These are phyloP conservation scores for Drosophila ohnishii DNA, from an alignment of 1,140 invertebrate species.

Conservation along the genomic window DNA sequence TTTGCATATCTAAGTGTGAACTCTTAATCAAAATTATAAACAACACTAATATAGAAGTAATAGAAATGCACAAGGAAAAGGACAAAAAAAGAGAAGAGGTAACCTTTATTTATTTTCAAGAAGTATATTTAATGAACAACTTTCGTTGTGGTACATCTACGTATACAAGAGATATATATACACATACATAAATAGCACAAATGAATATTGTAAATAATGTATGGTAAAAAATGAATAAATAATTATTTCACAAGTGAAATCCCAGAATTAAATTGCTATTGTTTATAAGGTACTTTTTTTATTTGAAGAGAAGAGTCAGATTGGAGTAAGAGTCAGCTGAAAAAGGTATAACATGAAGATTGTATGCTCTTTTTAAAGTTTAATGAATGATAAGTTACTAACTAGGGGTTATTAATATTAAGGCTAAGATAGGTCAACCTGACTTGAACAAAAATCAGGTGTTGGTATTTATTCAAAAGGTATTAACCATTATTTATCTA, in stretches of 20 bases:
- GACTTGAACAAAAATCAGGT: background rate
- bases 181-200: constrained; percentile 54
- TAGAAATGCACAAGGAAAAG: constrained; percentile 15
- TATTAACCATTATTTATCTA: too few relatives aligned
- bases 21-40: constrained; percentile 68
- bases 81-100: constrained; percentile 19
- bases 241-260: constrained; percentile 48
- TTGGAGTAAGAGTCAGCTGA: background rate
- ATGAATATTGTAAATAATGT: constrained; percentile 74
- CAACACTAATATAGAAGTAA: constrained; percentile 25
- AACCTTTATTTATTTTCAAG: constrained; percentile 58
- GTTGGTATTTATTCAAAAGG: background rate
- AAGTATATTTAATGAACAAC: constrained; percentile 30
- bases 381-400: accelerated
- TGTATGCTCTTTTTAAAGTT: background rate
- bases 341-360: background rate
- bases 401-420: background rate
- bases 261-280: background rate
- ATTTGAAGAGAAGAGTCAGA: background rate
- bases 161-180: constrained; percentile 47
- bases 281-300: background rate
- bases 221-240: constrained; percentile 55
- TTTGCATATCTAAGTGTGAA: constrained; percentile 70
- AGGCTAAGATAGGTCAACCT: background rate
- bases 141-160: constrained; percentile 39